phyloP scores from a whole-genome alignment of 2,113 vertebrate species.

The Propithecus coquereli region DNA sequence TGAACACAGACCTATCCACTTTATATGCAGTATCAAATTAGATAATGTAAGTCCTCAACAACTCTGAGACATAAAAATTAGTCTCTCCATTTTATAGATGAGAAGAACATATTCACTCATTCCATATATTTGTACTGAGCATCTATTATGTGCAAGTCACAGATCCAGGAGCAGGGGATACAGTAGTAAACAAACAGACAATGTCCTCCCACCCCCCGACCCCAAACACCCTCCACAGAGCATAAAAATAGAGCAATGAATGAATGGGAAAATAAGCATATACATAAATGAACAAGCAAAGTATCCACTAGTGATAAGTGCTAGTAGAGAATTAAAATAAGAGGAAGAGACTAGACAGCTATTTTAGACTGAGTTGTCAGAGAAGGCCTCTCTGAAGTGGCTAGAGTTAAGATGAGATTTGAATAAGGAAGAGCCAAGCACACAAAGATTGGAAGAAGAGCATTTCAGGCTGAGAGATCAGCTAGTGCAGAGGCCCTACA shows the following conservation, averaged over 20 bases:
- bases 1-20: neutral
- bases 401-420: neutral
- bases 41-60: neutral
- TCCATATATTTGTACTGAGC: neutral
- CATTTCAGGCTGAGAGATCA: neutral
- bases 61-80: neutral
- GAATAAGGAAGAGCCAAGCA: neutral
- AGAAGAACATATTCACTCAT: neutral
- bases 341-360: neutral
- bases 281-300: neutral
- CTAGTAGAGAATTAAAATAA: neutral
- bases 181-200: neutral
- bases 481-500: neutral
- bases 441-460: neutral
- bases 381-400: neutral
- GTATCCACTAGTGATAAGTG: neutral
- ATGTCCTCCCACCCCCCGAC: neutral
- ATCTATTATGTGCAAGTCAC: neutral
- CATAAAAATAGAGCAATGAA: neutral
- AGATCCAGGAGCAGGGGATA: neutral
- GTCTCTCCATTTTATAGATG: neutral
- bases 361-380: neutral
- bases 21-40: neutral
- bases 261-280: neutral
- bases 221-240: neutral